phyloP scores from a whole-genome alignment of 2,797 vertebrate species.

The Melanotaenia parkinsoni region DNA sequence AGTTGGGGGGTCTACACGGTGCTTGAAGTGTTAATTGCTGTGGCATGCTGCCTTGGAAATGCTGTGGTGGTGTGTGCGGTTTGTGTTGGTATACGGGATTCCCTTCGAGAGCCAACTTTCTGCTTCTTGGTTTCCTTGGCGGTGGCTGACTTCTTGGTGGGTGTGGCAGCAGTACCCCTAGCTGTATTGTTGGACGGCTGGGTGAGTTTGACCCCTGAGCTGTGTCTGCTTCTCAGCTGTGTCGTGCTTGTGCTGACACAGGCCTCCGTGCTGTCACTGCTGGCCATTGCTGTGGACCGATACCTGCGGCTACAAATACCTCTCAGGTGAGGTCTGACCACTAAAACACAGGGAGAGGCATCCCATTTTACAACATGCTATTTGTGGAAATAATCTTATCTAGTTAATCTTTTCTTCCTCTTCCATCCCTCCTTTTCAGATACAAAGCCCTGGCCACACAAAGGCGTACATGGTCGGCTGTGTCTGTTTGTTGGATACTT shows the following conservation, averaged over 20 bases:
- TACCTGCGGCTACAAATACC: constrained; percentile 86
- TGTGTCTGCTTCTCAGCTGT: constrained; percentile 87
- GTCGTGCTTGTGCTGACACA: constrained; percentile 84
- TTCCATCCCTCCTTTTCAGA: constrained; percentile 65
- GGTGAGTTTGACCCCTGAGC: constrained; percentile 65
- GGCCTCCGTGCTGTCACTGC: constrained; percentile 88
- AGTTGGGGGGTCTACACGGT: constrained; percentile 66
- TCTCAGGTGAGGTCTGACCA: constrained; percentile 59
- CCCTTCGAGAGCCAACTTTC: constrained; percentile 82
- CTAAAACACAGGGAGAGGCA: background rate
- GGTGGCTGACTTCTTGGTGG: constrained; percentile 86
- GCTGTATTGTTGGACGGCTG: constrained; percentile 83
- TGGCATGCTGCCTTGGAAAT: constrained; percentile 84
- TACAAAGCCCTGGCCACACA: constrained; percentile 83
- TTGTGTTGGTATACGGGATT: constrained; percentile 74
- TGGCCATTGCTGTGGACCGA: constrained; percentile 88
- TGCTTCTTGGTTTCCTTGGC: constrained; percentile 88
- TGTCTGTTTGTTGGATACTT: constrained; percentile 84
- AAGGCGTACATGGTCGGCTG: constrained; percentile 77
- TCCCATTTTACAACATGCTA: background rate
- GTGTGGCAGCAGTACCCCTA: constrained; percentile 84
- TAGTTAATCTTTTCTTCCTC: background rate
- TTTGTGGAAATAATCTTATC: background rate
- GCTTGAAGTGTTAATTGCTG: constrained; percentile 65
- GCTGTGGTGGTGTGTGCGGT: constrained; percentile 85